Percentiles rank a stretch among this genome's conserved stretches.
Evolutionary conservation across 2,113 vertebrate genomes (phyloP).

Genomic region (Otus sunia): DNA sequence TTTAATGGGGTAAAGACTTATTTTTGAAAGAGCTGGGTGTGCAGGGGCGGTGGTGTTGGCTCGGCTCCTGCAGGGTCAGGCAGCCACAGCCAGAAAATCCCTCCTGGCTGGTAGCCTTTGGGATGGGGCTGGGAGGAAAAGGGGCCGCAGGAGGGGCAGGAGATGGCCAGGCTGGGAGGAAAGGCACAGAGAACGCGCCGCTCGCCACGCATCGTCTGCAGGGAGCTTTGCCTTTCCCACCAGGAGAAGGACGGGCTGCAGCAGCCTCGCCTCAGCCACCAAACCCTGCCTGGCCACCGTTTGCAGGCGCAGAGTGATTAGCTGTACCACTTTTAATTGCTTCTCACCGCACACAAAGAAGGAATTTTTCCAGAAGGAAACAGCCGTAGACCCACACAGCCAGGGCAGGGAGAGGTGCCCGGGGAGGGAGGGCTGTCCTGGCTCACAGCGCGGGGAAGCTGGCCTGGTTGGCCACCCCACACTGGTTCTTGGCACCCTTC

Average conservation of each 20-base stretch:
- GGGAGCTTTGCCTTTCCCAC: not conserved
- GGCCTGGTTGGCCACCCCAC: constrained; percentile 31
- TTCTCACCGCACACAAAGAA: not conserved
- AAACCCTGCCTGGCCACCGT: rapidly evolving
- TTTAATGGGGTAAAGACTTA: not conserved
- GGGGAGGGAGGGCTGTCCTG: not conserved
- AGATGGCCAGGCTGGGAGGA: not conserved
- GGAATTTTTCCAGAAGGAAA: not conserved
- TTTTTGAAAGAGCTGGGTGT: not conserved
- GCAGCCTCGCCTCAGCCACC: not conserved
- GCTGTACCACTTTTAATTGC: not conserved
- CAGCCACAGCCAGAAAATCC: not conserved
- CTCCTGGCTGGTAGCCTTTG: not conserved
- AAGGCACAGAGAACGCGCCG: rapidly evolving
- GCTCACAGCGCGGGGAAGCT: constrained; percentile 12
- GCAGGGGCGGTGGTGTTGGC: rapidly evolving
- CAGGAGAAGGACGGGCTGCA: too few species aligned
- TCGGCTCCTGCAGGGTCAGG: rapidly evolving
- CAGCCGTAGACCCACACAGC: rapidly evolving
- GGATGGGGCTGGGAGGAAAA: not conserved
- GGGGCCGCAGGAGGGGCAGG: rapidly evolving
- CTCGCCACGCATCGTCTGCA: rapidly evolving
- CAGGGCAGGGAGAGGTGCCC: not conserved
- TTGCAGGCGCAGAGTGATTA: not conserved
- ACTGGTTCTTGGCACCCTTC: not conserved